A percentile compares a stretch with the other conserved stretches of the same genome.
phyloP scores from a whole-genome alignment of 1,140 invertebrate genomes.

The Nebria ingens region DNA sequence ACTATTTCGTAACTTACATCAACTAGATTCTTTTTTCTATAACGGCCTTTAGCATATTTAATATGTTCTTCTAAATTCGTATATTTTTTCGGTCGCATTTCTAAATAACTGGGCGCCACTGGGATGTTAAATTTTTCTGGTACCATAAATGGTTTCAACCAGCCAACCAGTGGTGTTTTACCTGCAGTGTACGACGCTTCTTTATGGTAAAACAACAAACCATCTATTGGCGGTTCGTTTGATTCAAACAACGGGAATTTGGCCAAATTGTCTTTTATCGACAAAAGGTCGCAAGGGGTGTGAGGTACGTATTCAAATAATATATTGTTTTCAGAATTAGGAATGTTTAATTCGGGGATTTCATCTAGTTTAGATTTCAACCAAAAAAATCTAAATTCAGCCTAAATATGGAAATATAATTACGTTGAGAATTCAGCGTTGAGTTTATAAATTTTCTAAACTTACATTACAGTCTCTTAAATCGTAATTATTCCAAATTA shows the following conservation, averaged over 20 bases:
- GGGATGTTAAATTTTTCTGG: constrained; percentile 58
- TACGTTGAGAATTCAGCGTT: not conserved
- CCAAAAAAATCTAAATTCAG: constrained; percentile 70
- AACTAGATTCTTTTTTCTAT: not conserved
- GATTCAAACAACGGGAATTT: constrained; percentile 25
- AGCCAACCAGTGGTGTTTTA: constrained; percentile 73
- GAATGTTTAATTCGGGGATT: constrained; percentile 34
- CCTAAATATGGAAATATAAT: constrained; percentile 37
- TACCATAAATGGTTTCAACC: constrained; percentile 82
- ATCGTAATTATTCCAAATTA: constrained; percentile 70
- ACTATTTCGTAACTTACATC: constrained; percentile 1
- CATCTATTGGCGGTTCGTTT: constrained; percentile 48
- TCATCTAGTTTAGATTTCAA: constrained; percentile 56
- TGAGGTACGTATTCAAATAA: constrained; percentile 31
- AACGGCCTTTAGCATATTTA: constrained; percentile 15
- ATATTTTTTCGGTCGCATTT: constrained; percentile 38
- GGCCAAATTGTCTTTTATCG: constrained; percentile 38
- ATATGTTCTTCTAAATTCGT: constrained; percentile 37
- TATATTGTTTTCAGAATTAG: constrained; percentile 39
- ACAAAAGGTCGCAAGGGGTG: constrained; percentile 11
- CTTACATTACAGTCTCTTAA: constrained; percentile 70
- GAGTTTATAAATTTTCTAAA: constrained; percentile 13
- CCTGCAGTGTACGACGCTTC: constrained; percentile 65
- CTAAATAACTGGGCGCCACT: constrained; percentile 35
- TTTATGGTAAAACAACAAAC: constrained; percentile 74